Percentiles rank a stretch among this genome's conserved stretches.
Conservation (phyloP, 1,140 invertebrate species). For the Danaus plexippus region DNA sequence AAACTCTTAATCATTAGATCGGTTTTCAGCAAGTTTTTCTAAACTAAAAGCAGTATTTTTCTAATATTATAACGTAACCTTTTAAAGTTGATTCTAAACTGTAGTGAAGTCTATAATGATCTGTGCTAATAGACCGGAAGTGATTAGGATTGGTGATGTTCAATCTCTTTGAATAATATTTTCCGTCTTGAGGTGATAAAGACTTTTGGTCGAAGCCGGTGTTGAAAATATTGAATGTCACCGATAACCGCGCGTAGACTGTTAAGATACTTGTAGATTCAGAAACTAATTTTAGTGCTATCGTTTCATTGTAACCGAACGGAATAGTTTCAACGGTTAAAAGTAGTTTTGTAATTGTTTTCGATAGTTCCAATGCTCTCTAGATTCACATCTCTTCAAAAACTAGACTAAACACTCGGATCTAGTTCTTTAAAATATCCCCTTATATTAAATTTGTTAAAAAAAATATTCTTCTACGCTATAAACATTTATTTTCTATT, state of each 20-base stretch:
- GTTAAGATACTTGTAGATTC: no score
- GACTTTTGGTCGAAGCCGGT: no score
- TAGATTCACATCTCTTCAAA: slow-evolving; percentile 37
- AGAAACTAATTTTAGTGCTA: no score
- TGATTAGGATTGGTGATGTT: not conserved
- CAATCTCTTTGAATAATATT: not conserved
- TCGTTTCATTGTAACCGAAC: no score
- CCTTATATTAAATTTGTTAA: slow-evolving; percentile 57
- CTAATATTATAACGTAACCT: slow-evolving; percentile 34
- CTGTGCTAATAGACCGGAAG: not conserved
- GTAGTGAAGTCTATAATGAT: slow-evolving; percentile 11
- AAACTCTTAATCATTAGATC: slow-evolving; percentile 16
- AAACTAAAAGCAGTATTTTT: slow-evolving; percentile 61
- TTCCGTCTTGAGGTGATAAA: no score
- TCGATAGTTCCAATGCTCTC: slow-evolving; percentile 52
- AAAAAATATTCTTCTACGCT: slow-evolving; percentile 69
- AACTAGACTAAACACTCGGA: slow-evolving; percentile 45
- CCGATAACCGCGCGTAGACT: no score
- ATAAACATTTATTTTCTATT: slow-evolving; percentile 56
- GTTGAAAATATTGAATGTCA: no score
- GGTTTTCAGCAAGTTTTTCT: slow-evolving; percentile 49
- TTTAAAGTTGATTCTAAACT: slow-evolving; percentile 9
- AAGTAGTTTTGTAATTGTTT: slow-evolving; percentile 44
- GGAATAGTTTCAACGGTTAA: not conserved
- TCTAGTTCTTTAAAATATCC: slow-evolving; percentile 45